These are phyloP conservation scores for Hypomecis punctinalis DNA, from an alignment of 2,888 invertebrate genomes.

Conservation along the genomic window DNA sequence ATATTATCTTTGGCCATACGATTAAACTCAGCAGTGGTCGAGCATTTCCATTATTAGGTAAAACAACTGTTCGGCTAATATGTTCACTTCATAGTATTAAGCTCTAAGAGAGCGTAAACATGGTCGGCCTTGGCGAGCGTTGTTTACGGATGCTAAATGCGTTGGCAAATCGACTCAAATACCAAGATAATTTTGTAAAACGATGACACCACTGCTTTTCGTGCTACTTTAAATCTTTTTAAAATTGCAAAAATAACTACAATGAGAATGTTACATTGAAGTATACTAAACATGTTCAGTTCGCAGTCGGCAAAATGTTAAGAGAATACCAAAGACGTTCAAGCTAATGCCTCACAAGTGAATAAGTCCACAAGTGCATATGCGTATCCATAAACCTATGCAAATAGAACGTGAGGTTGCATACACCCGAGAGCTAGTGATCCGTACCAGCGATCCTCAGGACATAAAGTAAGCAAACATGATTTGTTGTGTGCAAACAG, in stretches of 20 bases:
- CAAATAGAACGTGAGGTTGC: constrained; percentile 78
- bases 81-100: constrained; percentile 50
- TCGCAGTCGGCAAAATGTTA: constrained; percentile 15
- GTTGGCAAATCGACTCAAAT: constrained; percentile 67
- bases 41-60: constrained; percentile 43
- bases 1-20: neutral
- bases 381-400: constrained; percentile 59
- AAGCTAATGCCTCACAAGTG: constrained; percentile 34
- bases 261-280: neutral
- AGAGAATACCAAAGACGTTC: constrained; percentile 14
- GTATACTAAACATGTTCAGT: neutral
- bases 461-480: constrained; percentile 75
- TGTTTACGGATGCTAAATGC: constrained; percentile 75
- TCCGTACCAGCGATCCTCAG: constrained; percentile 66
- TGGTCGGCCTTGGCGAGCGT: constrained; percentile 66
- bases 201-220: constrained; percentile 42
- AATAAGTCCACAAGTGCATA: constrained; percentile 47
- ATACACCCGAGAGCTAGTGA: constrained; percentile 63
- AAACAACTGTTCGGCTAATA: constrained; percentile 43
- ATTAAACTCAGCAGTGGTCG: constrained; percentile 8
- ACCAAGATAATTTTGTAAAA: constrained; percentile 53
- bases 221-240: constrained; percentile 36
- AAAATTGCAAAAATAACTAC: constrained; percentile 10
- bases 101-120: constrained; percentile 67
- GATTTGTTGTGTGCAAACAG: constrained; percentile 78